Evolutionary conservation across 2,113 vertebrate species (phyloP).

Genomic region (Poeciliopsis turrubarensis): DNA sequence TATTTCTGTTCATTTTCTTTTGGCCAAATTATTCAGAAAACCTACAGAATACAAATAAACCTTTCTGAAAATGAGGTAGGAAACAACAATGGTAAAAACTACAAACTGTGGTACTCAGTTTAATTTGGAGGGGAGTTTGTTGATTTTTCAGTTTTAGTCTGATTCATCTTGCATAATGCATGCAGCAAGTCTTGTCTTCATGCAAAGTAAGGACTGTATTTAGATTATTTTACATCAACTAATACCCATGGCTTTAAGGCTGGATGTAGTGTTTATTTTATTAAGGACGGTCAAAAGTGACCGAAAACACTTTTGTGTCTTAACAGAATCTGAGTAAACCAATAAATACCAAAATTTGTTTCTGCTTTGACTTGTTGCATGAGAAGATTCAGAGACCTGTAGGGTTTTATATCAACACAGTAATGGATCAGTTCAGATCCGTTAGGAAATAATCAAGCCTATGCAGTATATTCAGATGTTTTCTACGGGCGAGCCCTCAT

Average conservation of each 20-base stretch:
- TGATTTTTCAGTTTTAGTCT: background rate
- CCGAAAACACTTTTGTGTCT: background rate
- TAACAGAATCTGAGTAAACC: background rate
- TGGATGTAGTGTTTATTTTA: background rate
- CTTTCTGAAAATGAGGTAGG: background rate
- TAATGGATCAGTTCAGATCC: slow-evolving; percentile 36
- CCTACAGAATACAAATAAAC: background rate
- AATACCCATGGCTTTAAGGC: too few species aligned
- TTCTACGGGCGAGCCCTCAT: slow-evolving; percentile 53
- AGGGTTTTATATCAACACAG: slow-evolving; percentile 47
- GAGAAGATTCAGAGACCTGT: slow-evolving; percentile 23
- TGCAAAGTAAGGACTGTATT: background rate
- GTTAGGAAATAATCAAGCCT: slow-evolving; percentile 11
- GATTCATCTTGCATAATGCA: background rate
- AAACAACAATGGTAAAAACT: background rate
- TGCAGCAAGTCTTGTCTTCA: background rate
- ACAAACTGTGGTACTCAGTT: too few species aligned
- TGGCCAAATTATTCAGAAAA: background rate
- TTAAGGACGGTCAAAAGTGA: background rate
- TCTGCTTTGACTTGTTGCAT: slow-evolving; percentile 18
- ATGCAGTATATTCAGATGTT: slow-evolving; percentile 24
- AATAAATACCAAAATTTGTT: background rate
- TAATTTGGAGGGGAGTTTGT: background rate
- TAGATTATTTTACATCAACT: background rate
- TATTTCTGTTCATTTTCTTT: background rate